These are phyloP conservation scores for Synanthedon tipuliformis DNA, from an alignment of 2,888 invertebrate species.

Conservation along the genomic window DNA sequence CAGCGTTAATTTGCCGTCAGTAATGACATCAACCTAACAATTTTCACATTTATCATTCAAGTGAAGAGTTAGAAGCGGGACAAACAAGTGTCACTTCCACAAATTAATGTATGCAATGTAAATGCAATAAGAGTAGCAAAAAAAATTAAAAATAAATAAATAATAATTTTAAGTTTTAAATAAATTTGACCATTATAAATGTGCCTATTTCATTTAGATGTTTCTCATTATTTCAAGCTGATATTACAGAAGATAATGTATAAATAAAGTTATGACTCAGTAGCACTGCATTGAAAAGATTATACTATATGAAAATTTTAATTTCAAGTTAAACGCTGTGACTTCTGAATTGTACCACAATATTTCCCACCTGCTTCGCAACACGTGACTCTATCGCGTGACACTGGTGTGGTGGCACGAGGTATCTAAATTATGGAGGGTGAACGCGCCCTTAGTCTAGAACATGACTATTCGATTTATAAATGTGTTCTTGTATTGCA, in stretches of 20 bases:
- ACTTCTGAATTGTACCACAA: neutral
- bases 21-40: slow-evolving; percentile 3
- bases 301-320: too few relatives aligned
- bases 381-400: slow-evolving; percentile 4
- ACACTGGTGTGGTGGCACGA: neutral
- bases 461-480: neutral
- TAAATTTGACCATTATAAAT: too few relatives aligned
- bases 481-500: neutral
- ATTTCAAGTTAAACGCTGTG: neutral
- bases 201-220: too few relatives aligned
- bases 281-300: too few relatives aligned
- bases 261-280: too few relatives aligned
- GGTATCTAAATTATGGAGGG: neutral
- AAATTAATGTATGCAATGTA: too few relatives aligned
- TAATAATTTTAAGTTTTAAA: too few relatives aligned
- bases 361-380: slow-evolving; percentile 2
- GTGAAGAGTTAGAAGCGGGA: neutral
- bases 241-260: too few relatives aligned
- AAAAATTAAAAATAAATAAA: too few relatives aligned
- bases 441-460: neutral
- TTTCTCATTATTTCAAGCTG: too few relatives aligned
- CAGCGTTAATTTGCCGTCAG: neutral
- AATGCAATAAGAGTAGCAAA: too few relatives aligned
- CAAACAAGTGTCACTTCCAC: too few relatives aligned
- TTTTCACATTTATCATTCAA: slow-evolving; percentile 1